Conservation (phyloP, 2,888 invertebrate species). For the Crioceris asparagi region DNA sequence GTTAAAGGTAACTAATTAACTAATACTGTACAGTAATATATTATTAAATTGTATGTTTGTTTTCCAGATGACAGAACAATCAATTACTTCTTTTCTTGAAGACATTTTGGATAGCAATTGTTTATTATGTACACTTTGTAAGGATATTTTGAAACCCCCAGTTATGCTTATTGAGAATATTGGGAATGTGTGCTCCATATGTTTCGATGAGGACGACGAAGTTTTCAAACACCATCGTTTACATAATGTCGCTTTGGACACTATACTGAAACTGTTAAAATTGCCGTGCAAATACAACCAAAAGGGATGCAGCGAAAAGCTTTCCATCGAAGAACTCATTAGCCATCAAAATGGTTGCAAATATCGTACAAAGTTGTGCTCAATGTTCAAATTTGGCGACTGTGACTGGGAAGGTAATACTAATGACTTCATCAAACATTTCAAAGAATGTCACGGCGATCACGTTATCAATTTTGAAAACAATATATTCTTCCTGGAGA, state of each 20-base stretch:
- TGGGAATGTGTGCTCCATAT: constrained; percentile 28
- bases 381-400: constrained; percentile 16
- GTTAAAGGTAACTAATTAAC: too few relatives aligned
- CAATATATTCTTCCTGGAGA: constrained; percentile 24
- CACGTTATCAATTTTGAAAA: constrained; percentile 26
- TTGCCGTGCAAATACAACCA: constrained; percentile 24
- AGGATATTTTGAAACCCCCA: constrained; percentile 25
- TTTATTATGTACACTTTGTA: constrained; percentile 20
- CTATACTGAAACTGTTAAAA: constrained; percentile 20
- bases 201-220: constrained; percentile 19
- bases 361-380: constrained; percentile 22
- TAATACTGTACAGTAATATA: too few relatives aligned
- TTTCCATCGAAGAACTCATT: constrained; percentile 17
- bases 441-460: constrained; percentile 25
- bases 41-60: too few relatives aligned
- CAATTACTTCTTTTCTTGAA: constrained; percentile 20
- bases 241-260: constrained; percentile 22
- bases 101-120: constrained; percentile 18
- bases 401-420: constrained; percentile 26
- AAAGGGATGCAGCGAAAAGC: constrained; percentile 23
- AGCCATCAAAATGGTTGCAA: constrained; percentile 23
- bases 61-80: constrained; percentile 18
- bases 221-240: constrained; percentile 8
- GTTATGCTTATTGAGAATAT: constrained; percentile 26
- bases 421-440: constrained; percentile 25